Conservation (phyloP, 2,888 invertebrate genomes). For the Bembecia ichneumoniformis region DNA sequence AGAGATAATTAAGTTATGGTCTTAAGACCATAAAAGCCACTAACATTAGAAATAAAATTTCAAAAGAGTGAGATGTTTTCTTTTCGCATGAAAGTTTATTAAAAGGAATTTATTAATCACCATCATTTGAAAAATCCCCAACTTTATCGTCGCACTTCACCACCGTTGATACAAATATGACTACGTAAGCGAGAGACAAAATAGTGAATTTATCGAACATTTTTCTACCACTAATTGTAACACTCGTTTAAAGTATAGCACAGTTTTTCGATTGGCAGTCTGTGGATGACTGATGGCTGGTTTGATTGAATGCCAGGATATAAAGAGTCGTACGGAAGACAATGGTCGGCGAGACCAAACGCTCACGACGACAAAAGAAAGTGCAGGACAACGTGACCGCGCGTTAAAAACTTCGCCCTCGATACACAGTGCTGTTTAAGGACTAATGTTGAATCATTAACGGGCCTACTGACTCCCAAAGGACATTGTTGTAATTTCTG, state of each 20-base stretch:
- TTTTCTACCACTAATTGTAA: slow-evolving; percentile 12
- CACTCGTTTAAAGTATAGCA: slow-evolving; percentile 10
- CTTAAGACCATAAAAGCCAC: no score
- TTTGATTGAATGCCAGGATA: slow-evolving; percentile 55
- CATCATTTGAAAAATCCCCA: slow-evolving; percentile 40
- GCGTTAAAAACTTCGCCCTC: slow-evolving; percentile 57
- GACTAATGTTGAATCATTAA: slow-evolving; percentile 59
- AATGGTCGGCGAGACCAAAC: slow-evolving; percentile 60
- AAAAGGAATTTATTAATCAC: slow-evolving; percentile 19
- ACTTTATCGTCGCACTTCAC: slow-evolving; percentile 15
- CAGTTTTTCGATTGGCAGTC: slow-evolving; percentile 32
- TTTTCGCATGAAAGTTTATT: no score
- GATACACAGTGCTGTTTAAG: slow-evolving; percentile 41
- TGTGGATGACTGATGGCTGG: slow-evolving; percentile 50
- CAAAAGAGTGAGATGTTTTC: no score
- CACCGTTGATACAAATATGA: slow-evolving; percentile 45
- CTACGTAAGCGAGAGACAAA: slow-evolving; percentile 43
- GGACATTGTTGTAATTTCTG: slow-evolving; percentile 32
- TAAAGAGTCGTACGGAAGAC: slow-evolving; percentile 62
- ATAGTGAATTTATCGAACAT: slow-evolving; percentile 56
- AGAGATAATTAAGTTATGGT: slow-evolving; percentile 1
- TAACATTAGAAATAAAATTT: no score
- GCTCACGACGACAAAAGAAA: slow-evolving; percentile 57
- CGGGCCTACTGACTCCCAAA: slow-evolving; percentile 36
- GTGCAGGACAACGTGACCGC: slow-evolving; percentile 63